phyloP scores from a whole-genome alignment of 2,797 vertebrate species.

The Phylloscopus collybita region DNA sequence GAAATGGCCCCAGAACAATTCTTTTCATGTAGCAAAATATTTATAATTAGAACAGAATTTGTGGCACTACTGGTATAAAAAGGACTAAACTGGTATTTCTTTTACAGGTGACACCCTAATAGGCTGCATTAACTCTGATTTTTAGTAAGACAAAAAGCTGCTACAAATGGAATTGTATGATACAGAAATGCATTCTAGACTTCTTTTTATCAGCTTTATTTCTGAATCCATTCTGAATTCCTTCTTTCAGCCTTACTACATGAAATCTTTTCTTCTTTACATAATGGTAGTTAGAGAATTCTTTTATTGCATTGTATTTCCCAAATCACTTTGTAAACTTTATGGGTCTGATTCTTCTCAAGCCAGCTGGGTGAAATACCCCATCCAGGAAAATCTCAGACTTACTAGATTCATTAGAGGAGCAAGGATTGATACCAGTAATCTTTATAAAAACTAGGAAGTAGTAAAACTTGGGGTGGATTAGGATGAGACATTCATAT shows the following conservation, averaged over 20 bases:
- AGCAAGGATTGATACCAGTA: background rate
- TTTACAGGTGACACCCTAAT: background rate
- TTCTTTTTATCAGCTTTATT: constrained; percentile 17
- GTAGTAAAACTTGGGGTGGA: background rate
- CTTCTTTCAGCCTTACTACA: background rate
- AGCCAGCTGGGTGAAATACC: background rate
- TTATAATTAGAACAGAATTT: background rate
- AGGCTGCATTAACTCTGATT: background rate
- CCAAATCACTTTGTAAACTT: background rate
- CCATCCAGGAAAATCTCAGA: background rate
- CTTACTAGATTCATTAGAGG: background rate
- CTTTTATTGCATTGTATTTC: background rate
- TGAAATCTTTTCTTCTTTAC: background rate
- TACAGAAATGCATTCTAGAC: constrained; percentile 21
- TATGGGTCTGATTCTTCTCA: background rate
- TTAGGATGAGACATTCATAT: background rate
- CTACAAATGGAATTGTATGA: constrained; percentile 23
- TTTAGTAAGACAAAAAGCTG: background rate
- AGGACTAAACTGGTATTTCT: background rate
- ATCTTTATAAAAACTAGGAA: background rate
- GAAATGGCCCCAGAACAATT: background rate
- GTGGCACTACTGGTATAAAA: background rate
- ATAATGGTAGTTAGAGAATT: background rate
- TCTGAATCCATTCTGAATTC: background rate
- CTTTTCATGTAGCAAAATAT: background rate